phyloP scores from a whole-genome alignment of 2,797 vertebrate genomes.

The Pempheris klunzingeri region DNA sequence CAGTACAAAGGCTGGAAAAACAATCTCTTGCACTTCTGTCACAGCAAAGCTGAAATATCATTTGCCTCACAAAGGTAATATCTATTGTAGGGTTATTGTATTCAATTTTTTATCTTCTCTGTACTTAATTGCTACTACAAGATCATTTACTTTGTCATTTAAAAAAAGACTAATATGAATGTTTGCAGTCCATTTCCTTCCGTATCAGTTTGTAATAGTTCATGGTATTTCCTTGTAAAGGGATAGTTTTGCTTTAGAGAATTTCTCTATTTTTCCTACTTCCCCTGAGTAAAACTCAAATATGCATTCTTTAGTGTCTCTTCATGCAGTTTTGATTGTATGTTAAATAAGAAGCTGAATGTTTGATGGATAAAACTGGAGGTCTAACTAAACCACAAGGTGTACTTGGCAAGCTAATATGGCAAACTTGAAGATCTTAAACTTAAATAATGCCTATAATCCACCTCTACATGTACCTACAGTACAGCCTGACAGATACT shows the following conservation, averaged over 20 bases:
- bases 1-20: constrained; percentile 1
- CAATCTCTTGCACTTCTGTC: constrained; percentile 2
- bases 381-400: not conserved
- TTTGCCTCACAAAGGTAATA: not conserved
- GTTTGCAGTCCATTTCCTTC: not conserved
- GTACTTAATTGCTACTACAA: not conserved
- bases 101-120: not conserved
- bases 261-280: not conserved
- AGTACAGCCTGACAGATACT: not conserved
- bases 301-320: not conserved
- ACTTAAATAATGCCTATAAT: not conserved
- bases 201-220: not conserved
- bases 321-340: not conserved
- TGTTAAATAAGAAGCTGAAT: not conserved
- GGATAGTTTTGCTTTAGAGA: not conserved
- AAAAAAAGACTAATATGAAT: not conserved
- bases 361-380: not conserved
- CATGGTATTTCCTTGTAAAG: not conserved
- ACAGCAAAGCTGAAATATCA: constrained; percentile 7
- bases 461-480: not conserved
- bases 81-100: not conserved
- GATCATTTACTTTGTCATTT: not conserved
- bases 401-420: not conserved
- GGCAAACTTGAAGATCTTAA: no score
- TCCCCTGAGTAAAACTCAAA: not conserved